phyloP scores from a whole-genome alignment of 2,888 invertebrate genomes.

The Pollenia labialis region DNA sequence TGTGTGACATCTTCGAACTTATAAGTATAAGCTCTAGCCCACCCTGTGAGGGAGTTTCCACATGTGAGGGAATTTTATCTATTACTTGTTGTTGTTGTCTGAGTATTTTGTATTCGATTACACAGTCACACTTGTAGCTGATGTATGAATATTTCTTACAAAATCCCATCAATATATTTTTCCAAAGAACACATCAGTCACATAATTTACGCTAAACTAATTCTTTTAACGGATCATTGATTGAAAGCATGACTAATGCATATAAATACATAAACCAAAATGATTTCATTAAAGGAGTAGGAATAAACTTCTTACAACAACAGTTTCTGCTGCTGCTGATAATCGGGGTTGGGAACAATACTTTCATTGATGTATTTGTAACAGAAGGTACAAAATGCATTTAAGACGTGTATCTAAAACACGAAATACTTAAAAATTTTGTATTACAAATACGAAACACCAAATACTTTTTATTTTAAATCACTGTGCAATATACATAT shows the following conservation, averaged over 20 bases:
- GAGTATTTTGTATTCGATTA: background rate
- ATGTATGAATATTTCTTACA: constrained; percentile 22
- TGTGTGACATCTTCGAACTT: background rate
- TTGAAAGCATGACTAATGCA: constrained; percentile 46
- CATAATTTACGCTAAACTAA: constrained; percentile 67
- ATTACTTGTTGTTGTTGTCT: background rate
- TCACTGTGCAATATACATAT: too few species aligned
- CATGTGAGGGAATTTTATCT: background rate
- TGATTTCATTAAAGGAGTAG: constrained; percentile 8
- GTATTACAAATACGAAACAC: too few species aligned
- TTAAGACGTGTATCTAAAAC: too few species aligned
- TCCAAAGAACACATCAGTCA: constrained; percentile 48
- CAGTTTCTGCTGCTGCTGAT: background rate
- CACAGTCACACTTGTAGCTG: background rate
- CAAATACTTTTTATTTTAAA: too few species aligned
- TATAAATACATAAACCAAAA: constrained; percentile 38
- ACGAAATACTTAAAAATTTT: too few species aligned
- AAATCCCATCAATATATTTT: constrained; percentile 47
- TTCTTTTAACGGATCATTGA: constrained; percentile 62
- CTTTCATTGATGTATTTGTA: too few species aligned
- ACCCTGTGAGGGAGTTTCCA: background rate
- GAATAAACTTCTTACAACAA: background rate
- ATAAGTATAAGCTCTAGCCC: too few species aligned
- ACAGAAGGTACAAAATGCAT: too few species aligned
- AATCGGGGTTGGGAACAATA: too few species aligned